Base-by-base conservation (phyloP, 2,113 vertebrate genomes). In the Hippocampus abdominalis region DNA sequence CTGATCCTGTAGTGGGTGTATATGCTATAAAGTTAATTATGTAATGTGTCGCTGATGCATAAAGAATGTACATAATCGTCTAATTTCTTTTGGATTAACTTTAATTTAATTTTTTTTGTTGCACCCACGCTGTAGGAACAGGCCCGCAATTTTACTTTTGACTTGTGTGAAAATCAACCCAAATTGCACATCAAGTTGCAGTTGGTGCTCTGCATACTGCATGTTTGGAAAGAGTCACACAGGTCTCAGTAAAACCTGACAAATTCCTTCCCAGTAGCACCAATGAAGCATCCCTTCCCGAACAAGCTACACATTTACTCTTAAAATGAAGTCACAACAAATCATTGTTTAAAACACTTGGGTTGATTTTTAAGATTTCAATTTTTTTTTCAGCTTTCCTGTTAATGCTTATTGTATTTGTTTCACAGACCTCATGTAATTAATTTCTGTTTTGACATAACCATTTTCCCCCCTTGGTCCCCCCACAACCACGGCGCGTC, bases 381-480 rank as follows among this genome's bases (percentile, higher is more conserved):
- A 25, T n/a, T 2, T 48, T 66, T 66, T 76, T 64, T 66, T 46
- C 36, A 9, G 48, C 70, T 85, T 46, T 86, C 44, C 62, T 86
- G 73, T 84, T 89, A 87, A 89, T 75, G 75, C 66, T 76, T 87
- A 79, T 82, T 72, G 67, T 66, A 79, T 75, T 85, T 87, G 73
- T 81, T 89, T 77, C 80, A 81, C 86, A 87, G 82, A 79, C 84
- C 65, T 87, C 62, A 69, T 88, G 77, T 64, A 87, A 77, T 77
- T 63, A 60, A 76, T 66, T 85, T 88, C 71, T 84, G 77, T 87
- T 90, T 81, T 91, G 88, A 83, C 86, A 84, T 92, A 88, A 90
- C 72, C 79, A 68, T 76, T 88, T 90, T 82, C 90, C 79, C 87
- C 86, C 84, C 78, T 83, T 73, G 83, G 83, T 75, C 82, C 81